Conservation (phyloP, 2,113 vertebrate species). For the Suncus etruscus region DNA sequence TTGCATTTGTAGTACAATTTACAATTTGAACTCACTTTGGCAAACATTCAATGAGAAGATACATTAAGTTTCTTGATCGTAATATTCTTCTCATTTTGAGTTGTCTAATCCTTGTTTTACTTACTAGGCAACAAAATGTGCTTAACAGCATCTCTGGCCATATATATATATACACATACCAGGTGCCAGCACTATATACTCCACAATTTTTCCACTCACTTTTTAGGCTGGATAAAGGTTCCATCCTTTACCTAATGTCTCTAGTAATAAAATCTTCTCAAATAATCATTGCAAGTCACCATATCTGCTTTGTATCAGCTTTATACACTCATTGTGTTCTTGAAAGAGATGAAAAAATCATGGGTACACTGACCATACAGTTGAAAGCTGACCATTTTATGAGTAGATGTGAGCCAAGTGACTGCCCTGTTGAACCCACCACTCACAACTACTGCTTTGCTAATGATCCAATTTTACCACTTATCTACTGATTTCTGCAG, state of each 20-base stretch:
- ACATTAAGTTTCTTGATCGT: neutral
- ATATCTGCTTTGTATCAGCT: too few species aligned
- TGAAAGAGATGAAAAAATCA: too few species aligned
- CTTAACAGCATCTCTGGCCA: neutral
- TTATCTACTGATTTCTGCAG: neutral
- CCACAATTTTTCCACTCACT: neutral
- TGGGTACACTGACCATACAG: too few species aligned
- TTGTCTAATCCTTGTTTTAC: neutral
- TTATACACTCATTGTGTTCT: too few species aligned
- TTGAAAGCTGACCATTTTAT: too few species aligned
- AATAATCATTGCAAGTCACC: too few species aligned
- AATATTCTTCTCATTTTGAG: neutral
- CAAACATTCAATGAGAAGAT: neutral
- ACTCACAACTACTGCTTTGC: too few species aligned
- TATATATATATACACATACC: too few species aligned
- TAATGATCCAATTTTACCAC: too few species aligned
- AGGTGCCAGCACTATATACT: too few species aligned
- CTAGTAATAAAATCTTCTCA: neutral
- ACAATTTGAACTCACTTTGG: neutral
- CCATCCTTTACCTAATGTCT: neutral
- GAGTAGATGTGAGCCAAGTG: too few species aligned
- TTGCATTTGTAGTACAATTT: neutral
- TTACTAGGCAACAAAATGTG: accelerated
- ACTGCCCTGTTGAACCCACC: too few species aligned
- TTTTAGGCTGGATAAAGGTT: neutral